These are phyloP conservation scores for Marmota monax DNA, from an alignment of 2,113 vertebrate genomes.

Conservation along the genomic window DNA sequence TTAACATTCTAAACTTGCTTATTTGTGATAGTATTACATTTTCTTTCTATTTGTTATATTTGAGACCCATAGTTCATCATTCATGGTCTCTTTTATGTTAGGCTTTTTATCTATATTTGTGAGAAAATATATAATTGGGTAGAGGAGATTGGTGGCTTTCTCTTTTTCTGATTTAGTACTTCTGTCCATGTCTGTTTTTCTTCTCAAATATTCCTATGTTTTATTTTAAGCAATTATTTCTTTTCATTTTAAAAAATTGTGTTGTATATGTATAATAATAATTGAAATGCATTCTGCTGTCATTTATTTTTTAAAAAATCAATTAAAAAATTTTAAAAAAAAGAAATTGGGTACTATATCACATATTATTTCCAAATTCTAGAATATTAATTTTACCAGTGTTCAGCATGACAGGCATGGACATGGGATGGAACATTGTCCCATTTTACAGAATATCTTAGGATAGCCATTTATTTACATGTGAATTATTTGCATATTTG, in stretches of 20 bases:
- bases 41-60: background rate
- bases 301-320: too few species aligned
- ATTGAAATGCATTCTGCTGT: too few species aligned
- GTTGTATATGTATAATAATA: too few species aligned
- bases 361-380: too few species aligned
- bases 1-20: background rate
- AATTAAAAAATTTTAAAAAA: too few species aligned
- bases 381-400: too few species aligned
- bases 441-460: too few species aligned
- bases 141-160: background rate
- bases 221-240: background rate
- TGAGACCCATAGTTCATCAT: background rate
- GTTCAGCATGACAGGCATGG: too few species aligned
- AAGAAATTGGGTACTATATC: too few species aligned
- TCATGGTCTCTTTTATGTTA: background rate
- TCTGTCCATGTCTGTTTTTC: background rate
- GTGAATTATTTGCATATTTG: too few species aligned
- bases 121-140: background rate
- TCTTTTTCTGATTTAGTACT: background rate
- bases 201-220: background rate
- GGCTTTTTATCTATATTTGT: slow-evolving; percentile 8
- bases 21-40: background rate
- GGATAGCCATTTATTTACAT: too few species aligned
- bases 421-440: too few species aligned
- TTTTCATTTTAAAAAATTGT: background rate